Conservation (phyloP, 2,113 vertebrate species). For the Psammodynastes pulverulentus region DNA sequence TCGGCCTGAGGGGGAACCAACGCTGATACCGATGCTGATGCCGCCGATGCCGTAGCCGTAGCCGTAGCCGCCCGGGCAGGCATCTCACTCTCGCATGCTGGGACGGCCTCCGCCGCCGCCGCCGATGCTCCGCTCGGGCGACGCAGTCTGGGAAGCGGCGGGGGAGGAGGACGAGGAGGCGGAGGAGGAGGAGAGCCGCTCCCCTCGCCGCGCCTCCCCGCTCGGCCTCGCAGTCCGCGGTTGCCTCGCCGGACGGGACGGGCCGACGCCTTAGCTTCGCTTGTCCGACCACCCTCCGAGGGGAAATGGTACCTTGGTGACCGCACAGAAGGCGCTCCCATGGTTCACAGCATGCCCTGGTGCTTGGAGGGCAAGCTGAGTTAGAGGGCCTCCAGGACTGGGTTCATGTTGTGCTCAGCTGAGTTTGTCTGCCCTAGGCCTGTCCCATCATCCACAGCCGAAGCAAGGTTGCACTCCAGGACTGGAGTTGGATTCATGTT, state of each 20-base stretch:
- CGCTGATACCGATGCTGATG: too few species aligned
- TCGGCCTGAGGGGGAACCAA: slow-evolving; percentile 36
- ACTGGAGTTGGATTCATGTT: too few species aligned
- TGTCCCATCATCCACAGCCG: not conserved
- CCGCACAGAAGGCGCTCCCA: not conserved
- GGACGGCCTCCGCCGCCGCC: slow-evolving; percentile 39
- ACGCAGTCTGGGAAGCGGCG: slow-evolving; percentile 66
- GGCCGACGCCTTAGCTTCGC: not conserved
- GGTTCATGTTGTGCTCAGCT: too few species aligned
- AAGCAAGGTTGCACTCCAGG: too few species aligned
- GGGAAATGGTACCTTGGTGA: too few species aligned
- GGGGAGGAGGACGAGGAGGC: not conserved
- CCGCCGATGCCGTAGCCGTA: slow-evolving; percentile 31
- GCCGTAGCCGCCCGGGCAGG: slow-evolving; percentile 66
- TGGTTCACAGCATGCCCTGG: not conserved
- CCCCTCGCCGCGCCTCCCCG: not conserved
- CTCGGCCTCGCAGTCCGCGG: not conserved
- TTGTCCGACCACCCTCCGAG: not conserved
- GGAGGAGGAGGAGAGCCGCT: not conserved
- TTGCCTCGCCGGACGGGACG: not conserved
- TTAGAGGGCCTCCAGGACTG: too few species aligned
- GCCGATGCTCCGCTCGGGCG: slow-evolving; percentile 36
- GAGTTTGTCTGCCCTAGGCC: too few species aligned
- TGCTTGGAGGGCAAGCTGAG: not conserved
- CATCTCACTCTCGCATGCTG: slow-evolving; percentile 88